phyloP scores from a whole-genome alignment of 2,797 vertebrate species.

The Takifugu rubripes region DNA sequence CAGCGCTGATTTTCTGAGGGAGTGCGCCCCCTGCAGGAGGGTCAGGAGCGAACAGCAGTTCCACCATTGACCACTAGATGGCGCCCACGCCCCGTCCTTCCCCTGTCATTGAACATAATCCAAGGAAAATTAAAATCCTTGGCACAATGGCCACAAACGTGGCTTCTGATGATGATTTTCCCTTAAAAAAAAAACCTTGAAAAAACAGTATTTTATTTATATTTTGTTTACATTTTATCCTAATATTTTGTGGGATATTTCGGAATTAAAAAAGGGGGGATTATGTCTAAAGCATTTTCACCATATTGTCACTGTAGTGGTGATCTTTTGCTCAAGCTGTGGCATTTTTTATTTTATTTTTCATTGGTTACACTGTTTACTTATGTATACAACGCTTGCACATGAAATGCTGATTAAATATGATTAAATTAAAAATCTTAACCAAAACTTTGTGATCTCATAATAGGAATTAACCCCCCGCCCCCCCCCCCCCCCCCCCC shows the following conservation, averaged over 20 bases:
- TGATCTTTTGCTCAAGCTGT: too few species aligned
- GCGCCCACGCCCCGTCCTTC: constrained; percentile 4
- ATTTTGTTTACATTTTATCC: too few species aligned
- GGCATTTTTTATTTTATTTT: not conserved
- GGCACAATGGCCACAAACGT: too few species aligned
- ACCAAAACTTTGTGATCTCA: not conserved
- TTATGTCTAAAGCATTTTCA: too few species aligned
- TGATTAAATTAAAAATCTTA: not conserved
- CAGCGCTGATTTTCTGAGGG: constrained; percentile 5
- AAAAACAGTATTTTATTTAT: too few species aligned
- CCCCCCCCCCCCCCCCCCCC: too few species aligned
- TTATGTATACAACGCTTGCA: not conserved
- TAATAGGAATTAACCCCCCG: not conserved
- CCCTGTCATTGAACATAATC: not conserved
- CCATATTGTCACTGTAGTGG: too few species aligned
- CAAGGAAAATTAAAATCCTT: not conserved
- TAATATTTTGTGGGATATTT: not conserved
- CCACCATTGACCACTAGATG: constrained; percentile 35
- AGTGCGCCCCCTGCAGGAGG: constrained; percentile 32
- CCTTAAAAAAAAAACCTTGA: too few species aligned
- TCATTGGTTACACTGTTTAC: not conserved
- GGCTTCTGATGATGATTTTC: too few species aligned
- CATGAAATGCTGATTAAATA: not conserved
- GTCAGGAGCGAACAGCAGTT: not conserved
- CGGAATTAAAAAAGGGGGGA: too few species aligned